Base-by-base conservation (phyloP, 2,797 vertebrate genomes). In the Erpetoichthys calabaricus region DNA sequence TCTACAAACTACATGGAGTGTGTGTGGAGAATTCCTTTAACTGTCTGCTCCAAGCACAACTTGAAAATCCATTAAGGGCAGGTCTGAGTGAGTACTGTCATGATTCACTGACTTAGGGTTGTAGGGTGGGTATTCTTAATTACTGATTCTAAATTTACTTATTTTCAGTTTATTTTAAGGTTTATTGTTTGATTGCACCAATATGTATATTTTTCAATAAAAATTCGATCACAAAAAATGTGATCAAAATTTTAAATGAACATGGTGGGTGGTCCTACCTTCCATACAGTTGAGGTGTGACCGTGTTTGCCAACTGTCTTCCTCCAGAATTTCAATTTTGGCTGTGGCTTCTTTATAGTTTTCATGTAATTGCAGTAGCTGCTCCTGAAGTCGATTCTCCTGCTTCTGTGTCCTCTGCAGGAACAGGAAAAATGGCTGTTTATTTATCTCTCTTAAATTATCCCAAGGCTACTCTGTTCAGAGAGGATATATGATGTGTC, bases 391-490 rank as follows among this genome's bases (percentile, higher is more conserved):
- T 60, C 72, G 72, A 1, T 70, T 51, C 1, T 85, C 87, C 71
- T 76, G 83, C 7, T 59, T 65, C 3, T 70, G 73, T 8, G 73
- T 86, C 54, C 65, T 72, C 95, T 98, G 77, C 0, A 65, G 54
- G 62, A 4, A 55, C 67, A 47, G 62, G 42, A 45, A 3, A 46
- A 3, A 54, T 5, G 42, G 7, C 47, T 5, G 5, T 49, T 49
- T 7, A 7, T n/a, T n/a, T 5, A 49, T 7, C 47, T n/a, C 5
- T 45, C 54, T 0, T 0, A 45, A 57, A 43, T 4, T n/a, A 50
- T 42, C 7, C 43, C 55, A 8, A 7, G 42, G 7, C 7, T 7
- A 4, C 56, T 51, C 45, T 45, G 8, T 3, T 41, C 42, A 8
- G 45, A 5, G 47, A 45, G 45, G 10, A 44, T 4, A 4, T 8